Conservation (phyloP, 2,888 invertebrate species). For the Phragmatobia fuliginosa region DNA sequence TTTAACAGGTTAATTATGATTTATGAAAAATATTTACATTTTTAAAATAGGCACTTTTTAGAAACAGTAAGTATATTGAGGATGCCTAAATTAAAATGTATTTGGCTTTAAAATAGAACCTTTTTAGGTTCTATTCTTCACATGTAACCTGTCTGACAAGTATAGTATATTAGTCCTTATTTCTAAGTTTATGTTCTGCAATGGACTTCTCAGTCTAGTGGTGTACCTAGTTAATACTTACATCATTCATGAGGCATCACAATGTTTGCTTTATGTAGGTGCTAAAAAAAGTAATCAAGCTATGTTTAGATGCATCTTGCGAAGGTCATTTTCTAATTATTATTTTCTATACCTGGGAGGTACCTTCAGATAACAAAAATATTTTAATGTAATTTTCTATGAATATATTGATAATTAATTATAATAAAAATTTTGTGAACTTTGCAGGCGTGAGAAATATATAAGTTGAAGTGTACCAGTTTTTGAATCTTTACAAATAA, state of each 20-base stretch:
- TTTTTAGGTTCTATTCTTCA: no score
- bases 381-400: not conserved
- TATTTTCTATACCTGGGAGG: not conserved
- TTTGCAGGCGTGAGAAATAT: not conserved
- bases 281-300: slow-evolving; percentile 5
- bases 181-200: no score
- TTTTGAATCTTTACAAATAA: no score
- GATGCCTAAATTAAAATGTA: no score
- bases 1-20: no score
- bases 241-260: slow-evolving; percentile 7
- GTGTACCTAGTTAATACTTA: not conserved
- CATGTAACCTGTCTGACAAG: no score
- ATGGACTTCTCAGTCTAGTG: not conserved
- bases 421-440: not conserved
- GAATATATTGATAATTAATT: not conserved
- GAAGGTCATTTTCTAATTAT: not conserved
- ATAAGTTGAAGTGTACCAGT: not conserved
- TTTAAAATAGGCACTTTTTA: no score
- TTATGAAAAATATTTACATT: no score
- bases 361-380: not conserved
- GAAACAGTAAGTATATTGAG: no score
- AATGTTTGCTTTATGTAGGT: slow-evolving; percentile 3
- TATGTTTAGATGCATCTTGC: not conserved
- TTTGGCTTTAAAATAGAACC: no score
- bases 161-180: no score